Evolutionary conservation across 2,797 vertebrate genomes (phyloP), one percentile per base, ranked within the genome.

Genomic region (Geotria australis): DNA sequence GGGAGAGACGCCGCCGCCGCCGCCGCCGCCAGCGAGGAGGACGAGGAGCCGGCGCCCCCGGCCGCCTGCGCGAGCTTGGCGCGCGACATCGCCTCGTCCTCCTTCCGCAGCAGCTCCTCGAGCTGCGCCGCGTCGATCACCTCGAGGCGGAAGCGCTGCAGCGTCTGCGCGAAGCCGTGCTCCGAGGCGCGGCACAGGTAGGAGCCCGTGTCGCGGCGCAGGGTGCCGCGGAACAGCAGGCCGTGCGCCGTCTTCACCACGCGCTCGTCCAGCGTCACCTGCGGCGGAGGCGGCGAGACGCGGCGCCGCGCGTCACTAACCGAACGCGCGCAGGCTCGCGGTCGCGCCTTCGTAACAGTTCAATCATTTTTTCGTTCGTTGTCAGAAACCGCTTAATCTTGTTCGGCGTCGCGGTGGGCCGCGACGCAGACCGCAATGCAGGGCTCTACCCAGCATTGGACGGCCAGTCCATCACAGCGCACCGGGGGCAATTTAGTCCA

Each of bases 141-240:
- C 64, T 91, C 83, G 14, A 98, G 65, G 51, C 77, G 84, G 61
- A 96, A 84, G 64, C 80, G 85, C 9, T 94, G 75, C 47, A 96
- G 73, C 1, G 75, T 85, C 68, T 98, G 91, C 70, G 91, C 83
- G 72, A 96, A 98, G 53, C 91, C 84, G 2, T 98, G 91, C 60
- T 98, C 91, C 59, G 94, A 83, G 0, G 88, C 80, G 38, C 83
- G 84, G 66, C 91, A 98, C 60, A 83, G 73, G 64, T 95, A 98
- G 38, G 74, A 69, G 57, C 91, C 91, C 0, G 88, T 79, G 68
- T 98, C 81, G 62, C 72, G 78, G 60, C 72, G 72, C 59, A 72
- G 75, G 3, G 96, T 77, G 2, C 73, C 78, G 15, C 91, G 80
- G 3, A 98, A 78, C 53, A 98, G 71, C 1, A 98, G 73, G 10